Conservation (phyloP, 2,797 vertebrate species). For the Darevskia mixta region DNA sequence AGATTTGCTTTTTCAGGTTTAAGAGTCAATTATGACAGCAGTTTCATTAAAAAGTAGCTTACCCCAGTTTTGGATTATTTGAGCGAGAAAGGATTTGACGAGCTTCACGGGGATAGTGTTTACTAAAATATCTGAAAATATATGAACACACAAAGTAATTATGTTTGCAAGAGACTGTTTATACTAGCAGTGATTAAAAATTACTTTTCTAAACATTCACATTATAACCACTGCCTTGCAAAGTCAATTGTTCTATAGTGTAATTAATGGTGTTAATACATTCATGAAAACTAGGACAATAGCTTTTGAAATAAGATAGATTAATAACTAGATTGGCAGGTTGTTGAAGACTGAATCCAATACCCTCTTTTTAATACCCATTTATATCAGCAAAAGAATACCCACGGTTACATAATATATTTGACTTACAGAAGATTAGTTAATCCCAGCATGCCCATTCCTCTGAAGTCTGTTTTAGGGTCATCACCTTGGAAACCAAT, state of each 20-base stretch:
- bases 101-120: conserved; percentile 89
- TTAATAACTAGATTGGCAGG: background rate
- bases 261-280: conserved; percentile 10
- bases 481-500: conserved; percentile 99
- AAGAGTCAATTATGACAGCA: conserved; percentile 8
- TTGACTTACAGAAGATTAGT: conserved; percentile 93
- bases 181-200: background rate
- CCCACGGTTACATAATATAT: background rate
- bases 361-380: background rate
- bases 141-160: background rate
- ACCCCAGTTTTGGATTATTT: conserved; percentile 95
- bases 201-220: background rate
- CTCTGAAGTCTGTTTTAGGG: conserved; percentile 98
- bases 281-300: background rate
- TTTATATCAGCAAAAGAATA: background rate
- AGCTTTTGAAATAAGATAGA: background rate
- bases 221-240: background rate
- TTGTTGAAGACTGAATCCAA: background rate
- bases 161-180: background rate
- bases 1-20: background rate
- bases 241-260: background rate
- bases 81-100: conserved; percentile 91
- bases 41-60: conserved; percentile 67
- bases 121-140: conserved; percentile 91
- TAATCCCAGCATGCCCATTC: conserved; percentile 96